Percentiles rank a stretch among this genome's conserved stretches.
Evolutionary conservation across 30 jellyfish, hydroid and myxozoan genomes (phyloP).

Genomic region (Chrysaora quinquecirrha): DNA sequence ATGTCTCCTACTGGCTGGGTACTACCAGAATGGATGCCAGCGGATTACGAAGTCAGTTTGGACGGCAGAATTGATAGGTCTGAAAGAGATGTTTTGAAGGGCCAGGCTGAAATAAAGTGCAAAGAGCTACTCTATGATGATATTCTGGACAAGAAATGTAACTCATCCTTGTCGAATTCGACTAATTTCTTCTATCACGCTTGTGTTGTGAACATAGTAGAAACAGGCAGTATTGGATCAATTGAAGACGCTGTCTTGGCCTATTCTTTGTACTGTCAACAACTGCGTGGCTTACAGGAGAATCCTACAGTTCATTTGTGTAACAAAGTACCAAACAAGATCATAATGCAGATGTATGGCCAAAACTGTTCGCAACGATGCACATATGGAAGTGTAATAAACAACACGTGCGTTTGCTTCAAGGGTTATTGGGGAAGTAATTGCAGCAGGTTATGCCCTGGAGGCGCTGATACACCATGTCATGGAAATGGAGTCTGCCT

Average conservation of each 20-base stretch:
- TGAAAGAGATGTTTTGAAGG: not conserved
- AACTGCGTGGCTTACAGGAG: not conserved
- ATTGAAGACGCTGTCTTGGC: constrained; percentile 34
- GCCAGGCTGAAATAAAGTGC: constrained; percentile 30
- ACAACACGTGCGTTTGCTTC: constrained; percentile 35
- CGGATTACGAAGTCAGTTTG: constrained; percentile 10
- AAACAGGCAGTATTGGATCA: constrained; percentile 13
- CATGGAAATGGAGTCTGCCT: constrained; percentile 46
- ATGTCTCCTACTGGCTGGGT: constrained; percentile 69
- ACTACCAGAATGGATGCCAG: constrained; percentile 44
- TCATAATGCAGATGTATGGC: constrained; percentile 24
- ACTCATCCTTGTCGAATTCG: not conserved
- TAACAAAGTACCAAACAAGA: constrained; percentile 4
- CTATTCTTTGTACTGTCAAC: constrained; percentile 35
- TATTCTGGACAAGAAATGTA: constrained; percentile 2
- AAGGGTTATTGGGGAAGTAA: constrained; percentile 69
- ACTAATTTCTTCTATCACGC: constrained; percentile 36
- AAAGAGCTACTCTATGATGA: constrained; percentile 28
- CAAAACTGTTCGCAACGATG: constrained; percentile 49
- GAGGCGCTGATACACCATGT: constrained; percentile 63
- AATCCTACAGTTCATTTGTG: constrained; percentile 48
- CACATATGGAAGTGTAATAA: constrained; percentile 40
- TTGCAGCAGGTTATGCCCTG: constrained; percentile 59
- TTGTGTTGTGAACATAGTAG: constrained; percentile 39
- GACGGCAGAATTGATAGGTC: not conserved